Evolutionary conservation across 2,888 invertebrate species (phyloP), one percentile per base, ranked within the genome.

Genomic region (Diarsia rubi): DNA sequence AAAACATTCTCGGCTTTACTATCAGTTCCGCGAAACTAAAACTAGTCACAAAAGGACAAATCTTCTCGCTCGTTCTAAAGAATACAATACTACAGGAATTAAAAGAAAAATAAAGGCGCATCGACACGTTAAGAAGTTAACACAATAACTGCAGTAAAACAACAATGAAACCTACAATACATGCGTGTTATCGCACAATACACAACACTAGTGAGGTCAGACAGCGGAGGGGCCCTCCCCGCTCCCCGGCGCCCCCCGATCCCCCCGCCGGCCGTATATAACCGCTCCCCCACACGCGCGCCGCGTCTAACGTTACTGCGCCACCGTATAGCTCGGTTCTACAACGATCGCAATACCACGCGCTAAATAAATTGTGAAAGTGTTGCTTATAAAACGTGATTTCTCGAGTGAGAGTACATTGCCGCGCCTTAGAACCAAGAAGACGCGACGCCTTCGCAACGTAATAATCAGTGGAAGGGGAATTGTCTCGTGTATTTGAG

Each of bases 311-410:
- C 93, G 92, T 92, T 90, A 87, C 91, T 86, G 90, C 91, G 92
- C 92, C 90, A 88, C 92, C 93, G 93, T 93, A 90, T 93, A 92
- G 93, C 81, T 91, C 91, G 90, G 92, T 91, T 87, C 87, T 90
- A 84, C 82, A 77, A 85, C 87, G 83, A 88, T 72, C 88, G 89
- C 86, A 65, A 91, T 91, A 91, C 91, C 95, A 95, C 95, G 95
- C 95, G 95, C 92, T 90, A 90, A 79, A 87, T 91, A 88, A 92
- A 92, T 96, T 96, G 96, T 96, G 96, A 96, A 96, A 96, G 96
- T 96, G 96, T 93, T 92, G 86, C 91, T 90, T 91, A 87, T 86
- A 89, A 90, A 92, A 91, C 92, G 93, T 93, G 94, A 94, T 94
- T 94, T 92, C 93, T 91, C 91, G 89, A 95, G 96, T 95, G 95